phyloP scores from a whole-genome alignment of 1,140 invertebrate species.

The Zaprionus vittiger region DNA sequence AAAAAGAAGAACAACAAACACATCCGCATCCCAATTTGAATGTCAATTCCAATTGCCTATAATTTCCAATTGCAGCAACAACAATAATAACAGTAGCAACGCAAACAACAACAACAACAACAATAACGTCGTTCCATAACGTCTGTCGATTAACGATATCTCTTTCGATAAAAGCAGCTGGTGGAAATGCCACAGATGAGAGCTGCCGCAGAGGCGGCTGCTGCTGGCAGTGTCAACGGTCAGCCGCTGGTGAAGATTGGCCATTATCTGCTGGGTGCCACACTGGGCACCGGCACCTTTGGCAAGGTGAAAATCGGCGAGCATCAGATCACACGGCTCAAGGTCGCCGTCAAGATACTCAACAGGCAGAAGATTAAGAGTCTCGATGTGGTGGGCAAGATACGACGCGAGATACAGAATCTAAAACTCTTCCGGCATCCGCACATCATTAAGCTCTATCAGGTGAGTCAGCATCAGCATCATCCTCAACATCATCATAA shows the following conservation, averaged over 20 bases:
- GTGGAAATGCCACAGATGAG: constrained; percentile 71
- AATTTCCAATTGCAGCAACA: constrained; percentile 6
- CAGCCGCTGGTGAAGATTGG: constrained; percentile 95
- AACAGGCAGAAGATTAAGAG: constrained; percentile 99
- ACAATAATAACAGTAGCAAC: background rate
- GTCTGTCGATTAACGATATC: background rate
- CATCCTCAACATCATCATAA: background rate
- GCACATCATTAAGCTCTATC: constrained; percentile 99
- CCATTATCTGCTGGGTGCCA: constrained; percentile 95
- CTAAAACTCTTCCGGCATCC: constrained; percentile 99
- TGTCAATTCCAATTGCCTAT: constrained; percentile 16
- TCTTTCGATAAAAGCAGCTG: constrained; percentile 11
- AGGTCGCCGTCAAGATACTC: constrained; percentile 99
- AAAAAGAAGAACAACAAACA: background rate
- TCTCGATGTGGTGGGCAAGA: constrained; percentile 99
- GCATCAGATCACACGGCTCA: constrained; percentile 98
- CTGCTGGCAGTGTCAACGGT: constrained; percentile 50
- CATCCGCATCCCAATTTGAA: constrained; percentile 20
- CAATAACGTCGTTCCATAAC: background rate
- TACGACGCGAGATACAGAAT: constrained; percentile 99
- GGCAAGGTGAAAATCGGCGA: constrained; percentile 99
- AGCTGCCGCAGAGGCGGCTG: constrained; percentile 72
- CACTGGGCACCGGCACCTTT: constrained; percentile 95
- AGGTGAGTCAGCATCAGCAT: constrained; percentile 85
- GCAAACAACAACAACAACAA: background rate